Evolutionary conservation across 2,113 vertebrate species (phyloP).

Genomic region (Tenebrosternarchus preto): DNA sequence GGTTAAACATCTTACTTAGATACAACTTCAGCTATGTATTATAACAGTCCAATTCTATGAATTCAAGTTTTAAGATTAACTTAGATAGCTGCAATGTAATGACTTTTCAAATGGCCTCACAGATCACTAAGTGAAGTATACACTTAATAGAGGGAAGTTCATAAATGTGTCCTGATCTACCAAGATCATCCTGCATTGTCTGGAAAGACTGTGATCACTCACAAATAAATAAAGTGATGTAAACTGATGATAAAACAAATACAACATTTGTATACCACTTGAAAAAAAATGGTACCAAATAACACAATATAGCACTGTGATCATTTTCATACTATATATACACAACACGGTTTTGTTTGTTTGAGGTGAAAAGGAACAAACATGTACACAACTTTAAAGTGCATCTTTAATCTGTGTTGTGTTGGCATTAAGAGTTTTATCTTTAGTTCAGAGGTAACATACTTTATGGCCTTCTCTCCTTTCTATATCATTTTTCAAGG

Average conservation of each 20-base stretch:
- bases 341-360: conserved; percentile 38
- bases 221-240: conserved; percentile 6
- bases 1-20: conserved; percentile 57
- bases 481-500: conserved; percentile 21
- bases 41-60: conserved; percentile 60
- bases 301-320: conserved; percentile 30
- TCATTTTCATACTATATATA: conserved; percentile 42
- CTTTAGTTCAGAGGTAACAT: conserved; percentile 28
- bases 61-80: conserved; percentile 51
- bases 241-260: conserved; percentile 35
- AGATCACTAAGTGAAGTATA: background rate
- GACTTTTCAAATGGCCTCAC: conserved; percentile 43
- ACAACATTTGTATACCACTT: conserved; percentile 25
- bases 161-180: background rate
- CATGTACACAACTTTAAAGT: conserved; percentile 48
- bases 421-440: conserved; percentile 16
- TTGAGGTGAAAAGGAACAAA: conserved; percentile 42
- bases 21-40: conserved; percentile 37
- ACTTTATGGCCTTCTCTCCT: conserved; percentile 46
- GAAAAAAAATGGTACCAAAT: conserved; percentile 32
- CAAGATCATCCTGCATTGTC: background rate
- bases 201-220: background rate
- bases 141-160: background rate
- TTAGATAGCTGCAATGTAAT: conserved; percentile 44
- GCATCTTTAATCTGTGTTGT: conserved; percentile 33